phyloP scores from a whole-genome alignment of 2,797 vertebrate species.

The Tamandua tetradactyla region DNA sequence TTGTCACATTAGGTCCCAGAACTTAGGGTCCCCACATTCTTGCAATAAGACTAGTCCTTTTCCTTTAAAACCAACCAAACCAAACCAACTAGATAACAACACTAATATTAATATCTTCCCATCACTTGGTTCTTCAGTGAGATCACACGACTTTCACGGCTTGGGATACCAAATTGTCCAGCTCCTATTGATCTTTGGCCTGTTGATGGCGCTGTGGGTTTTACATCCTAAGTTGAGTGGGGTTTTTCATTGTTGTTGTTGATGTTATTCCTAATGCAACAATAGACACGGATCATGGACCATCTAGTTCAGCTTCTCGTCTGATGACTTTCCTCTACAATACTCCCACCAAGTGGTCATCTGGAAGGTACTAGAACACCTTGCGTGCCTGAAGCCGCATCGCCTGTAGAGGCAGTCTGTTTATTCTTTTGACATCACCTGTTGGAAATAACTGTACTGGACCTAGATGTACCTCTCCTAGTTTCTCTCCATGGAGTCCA shows the following conservation, averaged over 20 bases:
- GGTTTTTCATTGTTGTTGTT: not conserved
- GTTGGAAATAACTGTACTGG: not conserved
- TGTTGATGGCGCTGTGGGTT: not conserved
- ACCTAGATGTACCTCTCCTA: not conserved
- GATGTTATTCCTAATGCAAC: not conserved
- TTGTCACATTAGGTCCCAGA: not conserved
- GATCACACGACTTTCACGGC: not conserved
- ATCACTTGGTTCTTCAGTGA: not conserved
- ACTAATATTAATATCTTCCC: not conserved
- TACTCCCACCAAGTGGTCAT: conserved; percentile 75
- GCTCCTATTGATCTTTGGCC: not conserved
- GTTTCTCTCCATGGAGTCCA: not conserved
- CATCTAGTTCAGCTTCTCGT: not conserved
- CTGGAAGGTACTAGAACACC: not conserved
- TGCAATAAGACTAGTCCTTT: not conserved
- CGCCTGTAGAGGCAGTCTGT: not conserved
- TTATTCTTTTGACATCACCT: not conserved
- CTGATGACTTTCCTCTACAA: conserved; percentile 65
- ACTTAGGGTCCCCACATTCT: not conserved
- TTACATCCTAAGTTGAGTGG: not conserved
- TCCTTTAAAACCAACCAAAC: not conserved
- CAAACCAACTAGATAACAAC: not conserved
- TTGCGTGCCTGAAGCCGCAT: not conserved
- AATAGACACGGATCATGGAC: not conserved
- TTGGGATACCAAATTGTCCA: not conserved